Evolutionary conservation across 2,113 vertebrate species (phyloP), one percentile per base, ranked within the genome.

Genomic region (Chamaea fasciata): DNA sequence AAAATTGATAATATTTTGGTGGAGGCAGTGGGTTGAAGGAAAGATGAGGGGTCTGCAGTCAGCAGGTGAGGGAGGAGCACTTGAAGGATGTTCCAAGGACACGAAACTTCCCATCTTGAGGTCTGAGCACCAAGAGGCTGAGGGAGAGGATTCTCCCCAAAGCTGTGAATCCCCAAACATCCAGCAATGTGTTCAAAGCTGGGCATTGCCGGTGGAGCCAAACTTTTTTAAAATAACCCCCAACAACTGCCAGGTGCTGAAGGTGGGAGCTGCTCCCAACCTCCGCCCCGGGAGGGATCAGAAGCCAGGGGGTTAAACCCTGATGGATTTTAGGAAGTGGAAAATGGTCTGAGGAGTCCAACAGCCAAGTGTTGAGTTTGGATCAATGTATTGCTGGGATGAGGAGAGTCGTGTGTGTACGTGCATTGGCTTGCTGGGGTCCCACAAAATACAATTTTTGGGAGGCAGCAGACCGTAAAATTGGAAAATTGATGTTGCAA

Each of bases 401-500:
- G 52, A 94, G 70, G 62, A 59, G 42, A 87, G 71, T 7, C 84
- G n/a, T 15, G 19, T 19, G 17, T 67, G 18, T 67, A 19, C 3
- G 8, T 77, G 94, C 68, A 68, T 74, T 84, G 75, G 44, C 24
- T 91, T 56, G 19, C 31, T 56, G 13, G 81, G 83, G 35, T 71
- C 50, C 57, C 74, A 57, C 52, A 42, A 90, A 86, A 95, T 65
- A 74, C 13, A 89, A 91, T 96, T 95, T 96, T 75, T 26, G 86
- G 63, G 75, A 85, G 71, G 89, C 81, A 92, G 65, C 41, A 79
- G 71, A 92, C 41, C 3, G 0, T 87, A 95, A 95, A 97, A 97
- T 92, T 97, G 74, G 92, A 83, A 96, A 96, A 91, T 83, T 80
- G 70, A 80, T 95, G 94, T 49, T 93, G 64, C 84, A 50, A 4